Percentiles rank a stretch among this genome's conserved stretches.
Evolutionary conservation across 2,888 invertebrate genomes (phyloP).

Genomic region (Muschampia staudingeri): DNA sequence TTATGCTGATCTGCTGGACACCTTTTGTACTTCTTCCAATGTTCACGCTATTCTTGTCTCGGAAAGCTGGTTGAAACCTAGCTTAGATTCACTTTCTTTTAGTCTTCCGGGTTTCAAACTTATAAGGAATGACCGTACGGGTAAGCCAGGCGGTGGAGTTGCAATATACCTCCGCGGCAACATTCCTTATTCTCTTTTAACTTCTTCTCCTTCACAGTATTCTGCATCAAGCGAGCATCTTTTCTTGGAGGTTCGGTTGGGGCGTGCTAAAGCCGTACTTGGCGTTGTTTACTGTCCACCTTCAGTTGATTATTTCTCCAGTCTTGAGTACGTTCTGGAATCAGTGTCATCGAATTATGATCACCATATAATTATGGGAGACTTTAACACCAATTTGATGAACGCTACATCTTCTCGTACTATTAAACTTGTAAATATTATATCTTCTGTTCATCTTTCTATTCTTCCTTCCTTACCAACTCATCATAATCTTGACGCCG

Average conservation of each 20-base stretch:
- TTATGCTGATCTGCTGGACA: neutral
- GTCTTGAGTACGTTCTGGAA: neutral
- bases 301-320: neutral
- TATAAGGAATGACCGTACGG: neutral
- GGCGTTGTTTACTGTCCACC: neutral
- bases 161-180: neutral
- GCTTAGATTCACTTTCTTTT: neutral
- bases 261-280: neutral
- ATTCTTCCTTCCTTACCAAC: too few species aligned
- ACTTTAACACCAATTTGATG: too few species aligned
- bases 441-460: too few species aligned
- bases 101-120: neutral
- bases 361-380: neutral
- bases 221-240: slow-evolving; percentile 2
- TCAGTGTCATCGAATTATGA: neutral
- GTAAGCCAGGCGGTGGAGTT: neutral
- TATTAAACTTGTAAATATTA: too few species aligned
- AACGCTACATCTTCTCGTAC: too few species aligned
- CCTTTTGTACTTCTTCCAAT: neutral
- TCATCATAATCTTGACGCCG: too few species aligned
- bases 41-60: neutral
- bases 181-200: neutral
- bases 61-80: slow-evolving; percentile 1
- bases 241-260: slow-evolving; percentile 8
- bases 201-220: neutral